A percentile compares a stretch with the other conserved stretches of the same genome.
These are phyloP conservation scores for Limanda limanda DNA, from an alignment of 2,113 vertebrate genomes.

Conservation along the genomic window DNA sequence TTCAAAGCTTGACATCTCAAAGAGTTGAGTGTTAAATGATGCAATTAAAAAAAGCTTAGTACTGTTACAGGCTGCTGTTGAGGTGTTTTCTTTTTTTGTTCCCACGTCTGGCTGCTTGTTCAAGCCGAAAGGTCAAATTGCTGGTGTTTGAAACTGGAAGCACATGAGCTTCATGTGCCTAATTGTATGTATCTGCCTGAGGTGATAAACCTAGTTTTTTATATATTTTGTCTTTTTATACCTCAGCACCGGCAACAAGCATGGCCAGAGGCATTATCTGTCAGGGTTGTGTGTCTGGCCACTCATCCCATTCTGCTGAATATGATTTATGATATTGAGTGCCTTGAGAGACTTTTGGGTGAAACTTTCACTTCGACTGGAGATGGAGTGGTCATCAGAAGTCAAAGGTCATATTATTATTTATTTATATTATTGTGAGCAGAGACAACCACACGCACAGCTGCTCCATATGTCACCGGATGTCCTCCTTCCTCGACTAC, in stretches of 20 bases:
- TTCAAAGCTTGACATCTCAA: too few relatives aligned
- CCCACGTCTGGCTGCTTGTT: neutral
- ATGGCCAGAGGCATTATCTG: constrained; percentile 1
- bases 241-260: too few relatives aligned
- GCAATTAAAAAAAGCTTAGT: too few relatives aligned
- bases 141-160: neutral
- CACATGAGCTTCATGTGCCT: neutral
- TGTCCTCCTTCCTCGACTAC: too few relatives aligned
- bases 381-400: neutral
- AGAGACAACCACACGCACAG: too few relatives aligned
- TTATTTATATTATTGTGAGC: too few relatives aligned
- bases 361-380: neutral
- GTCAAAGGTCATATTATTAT: too few relatives aligned
- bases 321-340: neutral
- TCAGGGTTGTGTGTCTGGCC: neutral
- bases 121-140: neutral
- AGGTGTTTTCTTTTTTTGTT: neutral
- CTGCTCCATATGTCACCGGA: too few relatives aligned
- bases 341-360: too few relatives aligned
- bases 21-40: too few relatives aligned
- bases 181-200: neutral
- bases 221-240: neutral
- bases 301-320: neutral
- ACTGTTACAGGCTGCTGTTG: neutral
- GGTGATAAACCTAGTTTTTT: neutral